These are phyloP conservation scores for Sebastes hubbsi DNA, from an alignment of 2,797 vertebrate species.

Conservation along the genomic window DNA sequence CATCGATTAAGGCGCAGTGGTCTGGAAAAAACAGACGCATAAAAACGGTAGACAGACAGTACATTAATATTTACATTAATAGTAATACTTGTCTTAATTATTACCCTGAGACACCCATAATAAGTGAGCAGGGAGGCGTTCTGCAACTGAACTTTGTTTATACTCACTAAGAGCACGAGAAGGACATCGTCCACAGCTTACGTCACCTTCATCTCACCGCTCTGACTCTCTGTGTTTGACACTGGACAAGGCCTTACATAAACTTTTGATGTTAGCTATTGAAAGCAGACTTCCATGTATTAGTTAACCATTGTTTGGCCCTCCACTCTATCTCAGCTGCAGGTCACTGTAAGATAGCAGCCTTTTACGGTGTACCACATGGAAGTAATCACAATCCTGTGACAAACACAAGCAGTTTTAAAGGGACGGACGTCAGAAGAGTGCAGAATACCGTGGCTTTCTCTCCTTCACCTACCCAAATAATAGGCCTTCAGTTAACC, in stretches of 20 bases:
- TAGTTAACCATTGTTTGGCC: constrained; percentile 45
- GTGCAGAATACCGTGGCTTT: neutral
- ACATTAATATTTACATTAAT: neutral
- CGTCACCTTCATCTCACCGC: neutral
- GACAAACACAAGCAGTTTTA: neutral
- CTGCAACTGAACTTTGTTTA: neutral
- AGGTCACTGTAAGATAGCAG: constrained; percentile 14
- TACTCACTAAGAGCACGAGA: neutral
- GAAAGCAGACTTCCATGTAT: constrained; percentile 19
- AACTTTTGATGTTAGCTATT: constrained; percentile 16
- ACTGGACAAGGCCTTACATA: constrained; percentile 1
- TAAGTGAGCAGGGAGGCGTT: neutral
- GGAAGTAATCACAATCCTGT: neutral
- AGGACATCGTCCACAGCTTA: neutral
- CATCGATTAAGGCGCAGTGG: neutral
- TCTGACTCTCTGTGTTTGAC: constrained; percentile 3
- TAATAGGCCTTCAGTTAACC: neutral
- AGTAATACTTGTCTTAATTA: neutral
- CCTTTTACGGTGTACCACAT: neutral
- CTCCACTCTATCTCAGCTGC: neutral
- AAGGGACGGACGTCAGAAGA: neutral
- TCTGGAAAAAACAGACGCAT: neutral
- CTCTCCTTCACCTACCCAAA: neutral
- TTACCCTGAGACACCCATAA: neutral
- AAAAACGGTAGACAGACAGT: neutral